Conservation (phyloP, 2,113 vertebrate genomes). For the Symphodus melops region DNA sequence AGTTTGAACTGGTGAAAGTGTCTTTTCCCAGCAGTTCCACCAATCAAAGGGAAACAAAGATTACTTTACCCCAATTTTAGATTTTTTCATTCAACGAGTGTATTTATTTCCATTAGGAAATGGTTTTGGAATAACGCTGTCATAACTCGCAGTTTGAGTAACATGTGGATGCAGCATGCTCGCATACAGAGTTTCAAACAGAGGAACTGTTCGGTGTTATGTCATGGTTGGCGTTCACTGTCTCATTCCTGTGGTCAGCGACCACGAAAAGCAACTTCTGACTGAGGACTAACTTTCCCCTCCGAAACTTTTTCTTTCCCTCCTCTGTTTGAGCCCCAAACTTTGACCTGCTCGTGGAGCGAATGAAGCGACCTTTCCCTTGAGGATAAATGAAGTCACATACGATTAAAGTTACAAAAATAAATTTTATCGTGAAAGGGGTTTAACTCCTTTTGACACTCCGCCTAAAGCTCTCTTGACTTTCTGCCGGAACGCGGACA, state of each 20-base stretch:
- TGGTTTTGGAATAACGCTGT: neutral
- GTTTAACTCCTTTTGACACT: neutral
- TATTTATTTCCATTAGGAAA: neutral
- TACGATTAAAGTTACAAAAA: neutral
- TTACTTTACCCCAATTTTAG: too few relatives aligned
- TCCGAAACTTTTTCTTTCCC: conserved; percentile 14
- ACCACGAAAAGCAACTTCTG: conserved; percentile 42
- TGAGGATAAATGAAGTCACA: neutral
- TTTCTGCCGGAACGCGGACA: neutral
- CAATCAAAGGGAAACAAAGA: too few relatives aligned
- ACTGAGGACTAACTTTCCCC: conserved; percentile 40
- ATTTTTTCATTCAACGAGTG: too few relatives aligned
- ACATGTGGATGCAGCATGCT: conserved; percentile 38
- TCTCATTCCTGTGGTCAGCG: conserved; percentile 68
- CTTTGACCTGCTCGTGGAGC: conserved; percentile 18
- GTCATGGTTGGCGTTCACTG: conserved; percentile 57
- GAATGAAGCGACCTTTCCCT: too few relatives aligned
- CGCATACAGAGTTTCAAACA: conserved; percentile 22
- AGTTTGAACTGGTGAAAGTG: too few relatives aligned
- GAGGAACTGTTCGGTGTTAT: conserved; percentile 46
- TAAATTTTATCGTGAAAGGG: neutral
- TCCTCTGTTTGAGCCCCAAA: neutral
- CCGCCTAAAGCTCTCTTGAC: neutral
- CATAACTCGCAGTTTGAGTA: neutral
- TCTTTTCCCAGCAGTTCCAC: too few relatives aligned